Percentiles rank a stretch among this genome's conserved stretches.
phyloP scores from a whole-genome alignment of 2,797 vertebrate genomes.

The Chaunax sp. region DNA sequence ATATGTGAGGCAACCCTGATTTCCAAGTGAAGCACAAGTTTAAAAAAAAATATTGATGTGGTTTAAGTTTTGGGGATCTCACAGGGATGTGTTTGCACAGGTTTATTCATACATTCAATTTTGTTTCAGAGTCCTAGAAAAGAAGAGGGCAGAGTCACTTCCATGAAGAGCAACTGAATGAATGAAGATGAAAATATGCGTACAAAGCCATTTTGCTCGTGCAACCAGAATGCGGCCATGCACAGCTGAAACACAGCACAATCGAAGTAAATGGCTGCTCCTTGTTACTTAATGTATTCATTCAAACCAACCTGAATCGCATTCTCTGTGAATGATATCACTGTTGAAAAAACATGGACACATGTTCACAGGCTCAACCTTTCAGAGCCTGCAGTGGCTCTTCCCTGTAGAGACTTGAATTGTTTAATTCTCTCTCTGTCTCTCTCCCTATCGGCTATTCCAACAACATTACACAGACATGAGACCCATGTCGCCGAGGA shows the following conservation, averaged over 20 bases:
- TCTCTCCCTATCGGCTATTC: conserved; percentile 54
- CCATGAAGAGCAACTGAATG: conserved; percentile 41
- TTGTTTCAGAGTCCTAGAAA: conserved; percentile 31
- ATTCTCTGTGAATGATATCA: conserved; percentile 74
- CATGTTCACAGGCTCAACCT: conserved; percentile 64
- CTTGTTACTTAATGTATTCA: conserved; percentile 71
- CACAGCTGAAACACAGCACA: conserved; percentile 62
- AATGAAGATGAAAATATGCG: conserved; percentile 47
- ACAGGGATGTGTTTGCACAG: conserved; percentile 43
- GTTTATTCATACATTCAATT: conserved; percentile 74
- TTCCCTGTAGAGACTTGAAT: conserved; percentile 66
- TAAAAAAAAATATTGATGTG: conserved; percentile 60
- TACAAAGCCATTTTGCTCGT: conserved; percentile 50
- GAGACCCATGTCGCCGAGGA: conserved; percentile 65
- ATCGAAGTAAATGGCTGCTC: conserved; percentile 60
- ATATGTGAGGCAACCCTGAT: conserved; percentile 32
- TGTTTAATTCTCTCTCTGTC: conserved; percentile 58
- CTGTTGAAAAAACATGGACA: conserved; percentile 77
- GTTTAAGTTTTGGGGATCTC: conserved; percentile 44
- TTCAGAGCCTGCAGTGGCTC: conserved; percentile 56
- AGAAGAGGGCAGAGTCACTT: conserved; percentile 46
- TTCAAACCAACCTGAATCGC: conserved; percentile 66
- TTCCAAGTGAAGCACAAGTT: conserved; percentile 48
- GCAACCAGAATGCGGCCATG: conserved; percentile 56
- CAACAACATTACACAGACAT: conserved; percentile 71